These are phyloP conservation scores for Eristalis intricaria DNA, from an alignment of 2,888 invertebrate species.

Conservation along the genomic window DNA sequence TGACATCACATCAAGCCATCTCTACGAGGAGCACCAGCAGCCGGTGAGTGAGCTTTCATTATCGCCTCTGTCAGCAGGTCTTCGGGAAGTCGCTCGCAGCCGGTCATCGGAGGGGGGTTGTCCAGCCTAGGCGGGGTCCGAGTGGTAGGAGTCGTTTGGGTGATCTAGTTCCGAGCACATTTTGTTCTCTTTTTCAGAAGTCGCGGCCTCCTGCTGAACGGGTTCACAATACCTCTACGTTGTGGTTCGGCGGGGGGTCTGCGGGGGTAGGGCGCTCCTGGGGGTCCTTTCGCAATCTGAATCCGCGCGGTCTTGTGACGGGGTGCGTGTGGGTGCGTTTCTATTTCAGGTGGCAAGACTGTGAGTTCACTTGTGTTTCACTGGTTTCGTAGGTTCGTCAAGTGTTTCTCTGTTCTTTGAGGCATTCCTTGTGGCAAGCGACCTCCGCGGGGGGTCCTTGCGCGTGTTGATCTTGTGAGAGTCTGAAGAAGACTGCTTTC, in stretches of 20 bases:
- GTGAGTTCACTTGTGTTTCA: too few species aligned
- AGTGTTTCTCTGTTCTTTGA: too few species aligned
- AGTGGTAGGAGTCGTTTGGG: neutral
- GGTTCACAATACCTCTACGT: neutral
- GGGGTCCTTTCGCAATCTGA: neutral
- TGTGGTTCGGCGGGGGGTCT: neutral
- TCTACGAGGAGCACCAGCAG: neutral
- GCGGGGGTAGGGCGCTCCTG: neutral
- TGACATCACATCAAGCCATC: neutral
- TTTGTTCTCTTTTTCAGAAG: neutral
- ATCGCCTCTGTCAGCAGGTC: neutral
- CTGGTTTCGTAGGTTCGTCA: too few species aligned
- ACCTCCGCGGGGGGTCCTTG: too few species aligned
- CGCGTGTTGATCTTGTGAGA: too few species aligned
- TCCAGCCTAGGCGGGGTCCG: neutral
- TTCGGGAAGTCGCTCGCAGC: too few species aligned
- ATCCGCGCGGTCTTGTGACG: neutral
- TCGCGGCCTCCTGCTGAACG: too few species aligned
- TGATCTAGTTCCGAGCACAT: neutral
- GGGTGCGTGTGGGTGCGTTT: too few species aligned
- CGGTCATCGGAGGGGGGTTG: neutral
- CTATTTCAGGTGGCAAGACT: too few species aligned
- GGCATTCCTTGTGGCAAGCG: too few species aligned
- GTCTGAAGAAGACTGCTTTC: too few species aligned
- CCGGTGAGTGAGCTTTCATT: neutral